Evolutionary conservation across 1,140 invertebrate genomes (phyloP), one percentile per base, ranked within the genome.

Genomic region (Mamestra configurata): DNA sequence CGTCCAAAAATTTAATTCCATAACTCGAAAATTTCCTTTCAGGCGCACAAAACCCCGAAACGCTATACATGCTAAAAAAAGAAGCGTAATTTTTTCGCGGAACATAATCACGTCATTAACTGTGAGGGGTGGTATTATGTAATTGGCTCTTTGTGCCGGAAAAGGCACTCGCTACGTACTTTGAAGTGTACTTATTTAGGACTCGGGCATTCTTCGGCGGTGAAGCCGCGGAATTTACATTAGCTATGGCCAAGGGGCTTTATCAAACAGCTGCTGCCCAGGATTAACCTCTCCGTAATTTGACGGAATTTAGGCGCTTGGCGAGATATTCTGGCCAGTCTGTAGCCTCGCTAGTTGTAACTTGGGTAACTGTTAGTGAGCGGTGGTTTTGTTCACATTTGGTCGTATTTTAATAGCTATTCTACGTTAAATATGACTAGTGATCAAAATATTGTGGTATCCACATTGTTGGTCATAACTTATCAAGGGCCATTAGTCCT

Each of bases 181-280:
- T 76, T 76, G 73, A 76, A 49, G 73, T 46, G 73, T 49, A 76
- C 73, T 76, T 61, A 76, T 76, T 76, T 76, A 76, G 73, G 73
- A 40, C 73, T 61, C 66, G 11, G 35, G 57, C 55, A 76, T 76
- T 76, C 73, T 76, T 76, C 40, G 66, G 40, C 66, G 66, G 66
- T 70, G 40, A 49, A 70, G 73, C 37, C 40, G 57, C 57, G 73
- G 73, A 64, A 76, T 76, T 76, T 76, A 76, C 73, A 76, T 76
- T 76, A 59, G 73, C 73, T 57, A 70, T 68, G 40, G 66, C 66
- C 66, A 27, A 43, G 61, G 35, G 73, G 55, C 73, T 76, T 76
- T 76, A 76, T 76, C 73, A 76, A 64, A 76, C 57, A 76, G 37
- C 73, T 76, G 73, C 55, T 76, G 73, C 57, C 57, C 57, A 11